Evolutionary conservation across 2,113 vertebrate genomes (phyloP).

Genomic region (Nibea coibor): DNA sequence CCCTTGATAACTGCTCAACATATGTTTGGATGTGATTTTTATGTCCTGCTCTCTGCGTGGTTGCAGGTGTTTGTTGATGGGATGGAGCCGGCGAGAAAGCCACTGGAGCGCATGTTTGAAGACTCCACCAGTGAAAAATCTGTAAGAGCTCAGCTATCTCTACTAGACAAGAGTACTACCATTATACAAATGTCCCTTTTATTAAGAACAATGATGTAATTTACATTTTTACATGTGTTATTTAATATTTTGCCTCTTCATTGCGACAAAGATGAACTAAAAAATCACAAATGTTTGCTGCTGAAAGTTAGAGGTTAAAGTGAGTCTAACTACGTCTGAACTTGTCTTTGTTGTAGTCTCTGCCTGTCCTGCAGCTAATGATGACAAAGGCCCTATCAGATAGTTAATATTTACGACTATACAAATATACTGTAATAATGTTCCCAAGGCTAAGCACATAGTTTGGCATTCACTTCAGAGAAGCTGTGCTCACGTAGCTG

Average conservation of each 20-base stretch:
- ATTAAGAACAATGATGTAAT: background rate
- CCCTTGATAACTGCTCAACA: background rate
- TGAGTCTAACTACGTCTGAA: background rate
- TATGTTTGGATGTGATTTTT: background rate
- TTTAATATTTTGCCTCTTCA: background rate
- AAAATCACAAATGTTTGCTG: background rate
- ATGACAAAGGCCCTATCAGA: slow-evolving; percentile 19
- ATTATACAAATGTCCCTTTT: background rate
- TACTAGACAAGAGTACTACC: background rate
- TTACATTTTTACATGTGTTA: background rate
- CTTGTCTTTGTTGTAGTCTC: background rate
- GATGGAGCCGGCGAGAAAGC: slow-evolving; percentile 88
- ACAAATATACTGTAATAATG: slow-evolving; percentile 28
- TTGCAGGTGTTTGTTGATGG: slow-evolving; percentile 93
- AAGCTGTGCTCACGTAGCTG: slow-evolving; percentile 43
- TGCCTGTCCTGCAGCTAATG: slow-evolving; percentile 17
- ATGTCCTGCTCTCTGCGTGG: slow-evolving; percentile 10
- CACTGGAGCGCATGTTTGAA: slow-evolving; percentile 90
- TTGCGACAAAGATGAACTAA: background rate
- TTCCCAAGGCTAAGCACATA: slow-evolving; percentile 25
- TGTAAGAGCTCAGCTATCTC: slow-evolving; percentile 81
- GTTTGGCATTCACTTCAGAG: slow-evolving; percentile 42
- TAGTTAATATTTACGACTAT: slow-evolving; percentile 31
- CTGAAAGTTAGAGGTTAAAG: background rate
- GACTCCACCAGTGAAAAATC: slow-evolving; percentile 90